Base-by-base conservation (phyloP, 2,797 vertebrate genomes). In the Falco rusticolus region DNA sequence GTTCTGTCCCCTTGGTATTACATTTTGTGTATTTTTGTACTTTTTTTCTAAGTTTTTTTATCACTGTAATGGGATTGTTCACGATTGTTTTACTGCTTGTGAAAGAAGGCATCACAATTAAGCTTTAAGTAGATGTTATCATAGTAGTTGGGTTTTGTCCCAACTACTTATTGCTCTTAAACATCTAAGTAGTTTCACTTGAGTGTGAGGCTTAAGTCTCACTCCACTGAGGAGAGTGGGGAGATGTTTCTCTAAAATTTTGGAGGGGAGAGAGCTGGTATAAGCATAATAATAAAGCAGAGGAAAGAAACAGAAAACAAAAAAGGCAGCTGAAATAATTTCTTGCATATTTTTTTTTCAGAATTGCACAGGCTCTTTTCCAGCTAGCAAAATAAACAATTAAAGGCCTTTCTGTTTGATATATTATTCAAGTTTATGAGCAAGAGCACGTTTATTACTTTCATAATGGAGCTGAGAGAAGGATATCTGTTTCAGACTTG, bases 381-480 rank as follows among this genome's bases (percentile, higher is more conserved):
- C 60, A 95, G 70, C 80, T 74, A 96, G 66, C 33, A 90, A 94
- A 95, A 94, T 84, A 96, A 94, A 95, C 93, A 96, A 96, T 96
- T 97, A 94, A 89, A 95, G 74, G 21, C 41, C 31, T 95, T 92
- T 90, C 87, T 87, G 51, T 95, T 93, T 96, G 91, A 91, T 96
- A 89, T 92, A 90, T 95, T 95, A 93, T 93, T 93, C 92, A 95
- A 94, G 76, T 50, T 94, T 94, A 94, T 96, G 94, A 97, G 78
- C 69, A 89, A 95, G 90, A 86, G 20, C 90, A 91, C 1, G 1
- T 94, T 93, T 94, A 51, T 77, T 79, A 47, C 59, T 87, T 21
- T 89, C 84, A 85, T 89, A 96, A 89, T 56, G 39, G 79, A 95
- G 54, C 56, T 76, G 79, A 92, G 82, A 87, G 79, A 82, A 92